phyloP scores from a whole-genome alignment of 2,888 invertebrate species.

The Drosophila niveifrons region DNA sequence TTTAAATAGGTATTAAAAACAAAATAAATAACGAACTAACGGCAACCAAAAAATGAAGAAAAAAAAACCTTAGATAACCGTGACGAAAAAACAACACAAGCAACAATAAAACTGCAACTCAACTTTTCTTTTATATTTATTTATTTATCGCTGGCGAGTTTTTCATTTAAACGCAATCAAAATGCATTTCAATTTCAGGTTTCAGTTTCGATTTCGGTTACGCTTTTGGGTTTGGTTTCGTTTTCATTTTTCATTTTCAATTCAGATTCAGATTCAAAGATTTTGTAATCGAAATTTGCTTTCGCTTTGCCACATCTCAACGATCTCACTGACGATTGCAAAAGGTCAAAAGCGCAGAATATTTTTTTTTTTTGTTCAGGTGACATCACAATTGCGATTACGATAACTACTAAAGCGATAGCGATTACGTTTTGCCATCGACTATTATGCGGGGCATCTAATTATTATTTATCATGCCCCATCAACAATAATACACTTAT shows the following conservation, averaged over 20 bases:
- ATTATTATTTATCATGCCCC: constrained; percentile 38
- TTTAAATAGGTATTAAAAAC: constrained; percentile 26
- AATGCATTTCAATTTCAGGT: constrained; percentile 72
- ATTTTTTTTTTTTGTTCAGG: too few species aligned
- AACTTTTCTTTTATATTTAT: constrained; percentile 52
- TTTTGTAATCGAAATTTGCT: constrained; percentile 44
- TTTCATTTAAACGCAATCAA: constrained; percentile 62
- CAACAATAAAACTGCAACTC: constrained; percentile 26
- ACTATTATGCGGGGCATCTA: constrained; percentile 19
- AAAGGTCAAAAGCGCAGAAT: constrained; percentile 33
- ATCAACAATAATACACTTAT: constrained; percentile 32
- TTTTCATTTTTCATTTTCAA: constrained; percentile 3
- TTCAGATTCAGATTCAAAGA: constrained; percentile 14
- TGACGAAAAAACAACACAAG: constrained; percentile 66
- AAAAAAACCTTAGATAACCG: constrained; percentile 62
- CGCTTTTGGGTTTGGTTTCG: constrained; percentile 11
- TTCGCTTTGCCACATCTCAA: constrained; percentile 36
- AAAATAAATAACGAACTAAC: constrained; percentile 26
- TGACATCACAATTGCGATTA: constrained; percentile 47
- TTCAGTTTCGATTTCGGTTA: constrained; percentile 43
- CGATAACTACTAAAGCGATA: constrained; percentile 5
- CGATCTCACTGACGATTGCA: constrained; percentile 35
- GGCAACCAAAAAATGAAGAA: constrained; percentile 25
- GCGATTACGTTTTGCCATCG: constrained; percentile 18
- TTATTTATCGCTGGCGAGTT: constrained; percentile 56